Evolutionary conservation across 2,888 invertebrate genomes (phyloP).

Genomic region (Eremobia ochroleuca): DNA sequence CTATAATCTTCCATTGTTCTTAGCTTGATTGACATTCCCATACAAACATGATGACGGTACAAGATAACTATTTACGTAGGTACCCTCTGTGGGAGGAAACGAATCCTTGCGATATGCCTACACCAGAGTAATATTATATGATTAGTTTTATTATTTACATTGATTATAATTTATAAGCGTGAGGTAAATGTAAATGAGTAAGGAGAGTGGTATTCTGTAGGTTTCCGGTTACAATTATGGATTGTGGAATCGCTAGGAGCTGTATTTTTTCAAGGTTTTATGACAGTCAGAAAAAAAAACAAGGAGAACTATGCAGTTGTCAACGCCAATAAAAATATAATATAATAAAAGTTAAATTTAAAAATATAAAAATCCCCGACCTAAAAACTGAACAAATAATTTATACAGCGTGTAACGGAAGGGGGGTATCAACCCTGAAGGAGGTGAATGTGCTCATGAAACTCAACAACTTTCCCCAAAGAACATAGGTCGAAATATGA

Average conservation of each 20-base stretch:
- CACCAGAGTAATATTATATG: conserved; percentile 38
- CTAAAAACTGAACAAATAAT: too few relatives aligned
- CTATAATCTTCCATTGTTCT: conserved; percentile 64
- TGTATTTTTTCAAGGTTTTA: conserved; percentile 6
- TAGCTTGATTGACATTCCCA: conserved; percentile 63
- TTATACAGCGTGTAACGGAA: too few relatives aligned
- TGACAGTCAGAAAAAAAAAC: background rate
- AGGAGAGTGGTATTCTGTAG: conserved; percentile 16
- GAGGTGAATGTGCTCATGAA: too few relatives aligned
- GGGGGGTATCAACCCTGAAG: too few relatives aligned
- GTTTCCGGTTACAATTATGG: conserved; percentile 17
- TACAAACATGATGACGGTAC: conserved; percentile 58
- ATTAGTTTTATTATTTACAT: conserved; percentile 47
- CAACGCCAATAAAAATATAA: background rate
- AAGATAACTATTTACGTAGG: conserved; percentile 60
- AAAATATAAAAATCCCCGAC: too few relatives aligned
- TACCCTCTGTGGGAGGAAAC: conserved; percentile 55
- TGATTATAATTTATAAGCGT: conserved; percentile 34
- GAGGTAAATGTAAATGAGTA: conserved; percentile 17
- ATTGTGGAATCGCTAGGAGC: background rate
- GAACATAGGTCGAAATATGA: too few relatives aligned
- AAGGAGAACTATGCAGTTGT: too few relatives aligned
- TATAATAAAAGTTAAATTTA: too few relatives aligned
- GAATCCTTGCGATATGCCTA: conserved; percentile 62
- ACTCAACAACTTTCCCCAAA: too few relatives aligned